Percentiles rank a stretch among this genome's conserved stretches.
Conservation (phyloP, 1,140 invertebrate species). For the Caenorhabditis brenneri region DNA sequence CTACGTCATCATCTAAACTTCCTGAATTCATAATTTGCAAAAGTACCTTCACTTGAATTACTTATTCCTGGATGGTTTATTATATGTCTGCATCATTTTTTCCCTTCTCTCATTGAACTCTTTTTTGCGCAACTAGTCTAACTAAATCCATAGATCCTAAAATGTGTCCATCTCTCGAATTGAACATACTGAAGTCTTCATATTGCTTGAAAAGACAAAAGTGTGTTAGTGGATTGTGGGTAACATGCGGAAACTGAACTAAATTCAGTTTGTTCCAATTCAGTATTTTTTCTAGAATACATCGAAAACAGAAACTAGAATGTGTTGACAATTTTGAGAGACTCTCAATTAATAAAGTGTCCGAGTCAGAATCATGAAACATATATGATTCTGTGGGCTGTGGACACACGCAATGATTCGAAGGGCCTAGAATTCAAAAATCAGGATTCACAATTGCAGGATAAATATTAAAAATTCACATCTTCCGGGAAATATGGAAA, state of each 20-base stretch:
- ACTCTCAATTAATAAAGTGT: no score
- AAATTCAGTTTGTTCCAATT: not conserved
- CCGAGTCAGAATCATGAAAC: no score
- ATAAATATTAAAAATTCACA: not conserved
- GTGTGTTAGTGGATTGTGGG: not conserved
- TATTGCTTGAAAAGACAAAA: not conserved
- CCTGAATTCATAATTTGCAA: not conserved
- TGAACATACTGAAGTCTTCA: no score
- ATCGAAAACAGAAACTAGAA: not conserved
- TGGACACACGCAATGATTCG: no score
- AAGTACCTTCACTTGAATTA: not conserved
- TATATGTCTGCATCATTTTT: not conserved
- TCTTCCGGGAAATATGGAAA: not conserved
- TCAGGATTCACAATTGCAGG: not conserved
- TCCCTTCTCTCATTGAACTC: not conserved
- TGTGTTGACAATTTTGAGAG: no score
- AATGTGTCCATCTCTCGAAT: no score
- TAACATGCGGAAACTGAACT: not conserved
- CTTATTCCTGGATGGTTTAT: not conserved
- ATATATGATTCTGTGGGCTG: no score
- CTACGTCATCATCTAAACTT: slow-evolving; percentile 6
- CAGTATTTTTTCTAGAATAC: not conserved
- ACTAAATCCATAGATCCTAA: no score
- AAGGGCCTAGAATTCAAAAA: no score
- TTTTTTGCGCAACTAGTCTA: not conserved